Conservation (phyloP, 2,888 invertebrate genomes). For the Andrena minutula region DNA sequence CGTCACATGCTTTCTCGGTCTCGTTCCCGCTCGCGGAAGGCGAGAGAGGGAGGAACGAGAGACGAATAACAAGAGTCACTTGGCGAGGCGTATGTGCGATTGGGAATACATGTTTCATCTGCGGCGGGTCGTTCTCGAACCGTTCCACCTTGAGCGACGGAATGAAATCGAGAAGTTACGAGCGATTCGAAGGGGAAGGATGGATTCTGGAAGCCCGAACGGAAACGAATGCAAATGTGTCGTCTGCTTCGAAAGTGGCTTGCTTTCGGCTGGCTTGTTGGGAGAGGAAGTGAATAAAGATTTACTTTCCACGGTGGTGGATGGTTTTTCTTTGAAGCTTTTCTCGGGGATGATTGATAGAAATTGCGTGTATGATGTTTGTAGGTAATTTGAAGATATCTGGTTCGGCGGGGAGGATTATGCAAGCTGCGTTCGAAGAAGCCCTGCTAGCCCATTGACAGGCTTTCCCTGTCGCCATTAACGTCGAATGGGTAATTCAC, state of each 20-base stretch:
- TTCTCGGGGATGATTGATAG: background rate
- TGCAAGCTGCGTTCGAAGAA: constrained; percentile 43
- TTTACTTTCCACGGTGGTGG: constrained; percentile 17
- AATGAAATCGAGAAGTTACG: background rate
- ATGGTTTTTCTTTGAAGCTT: background rate
- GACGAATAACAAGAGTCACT: background rate
- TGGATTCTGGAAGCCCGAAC: no score
- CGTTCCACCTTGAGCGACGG: background rate
- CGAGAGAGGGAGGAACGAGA: background rate
- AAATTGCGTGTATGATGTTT: background rate
- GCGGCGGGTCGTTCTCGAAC: background rate
- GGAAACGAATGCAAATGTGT: constrained; percentile 6
- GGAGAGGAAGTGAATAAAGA: constrained; percentile 8
- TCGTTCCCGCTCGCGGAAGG: background rate
- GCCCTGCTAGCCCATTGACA: constrained; percentile 47
- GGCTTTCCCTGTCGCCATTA: constrained; percentile 44
- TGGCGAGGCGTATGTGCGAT: no score
- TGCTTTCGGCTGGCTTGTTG: background rate
- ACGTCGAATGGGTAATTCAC: constrained; percentile 52
- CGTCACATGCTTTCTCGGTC: constrained; percentile 50
- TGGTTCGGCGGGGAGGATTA: constrained; percentile 37
- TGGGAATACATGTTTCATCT: background rate
- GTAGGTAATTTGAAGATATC: constrained; percentile 43
- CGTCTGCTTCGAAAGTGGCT: background rate
- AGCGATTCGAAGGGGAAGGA: background rate